Evolutionary conservation across 2,888 invertebrate genomes (phyloP).

Genomic region (Leptopilina syphax): DNA sequence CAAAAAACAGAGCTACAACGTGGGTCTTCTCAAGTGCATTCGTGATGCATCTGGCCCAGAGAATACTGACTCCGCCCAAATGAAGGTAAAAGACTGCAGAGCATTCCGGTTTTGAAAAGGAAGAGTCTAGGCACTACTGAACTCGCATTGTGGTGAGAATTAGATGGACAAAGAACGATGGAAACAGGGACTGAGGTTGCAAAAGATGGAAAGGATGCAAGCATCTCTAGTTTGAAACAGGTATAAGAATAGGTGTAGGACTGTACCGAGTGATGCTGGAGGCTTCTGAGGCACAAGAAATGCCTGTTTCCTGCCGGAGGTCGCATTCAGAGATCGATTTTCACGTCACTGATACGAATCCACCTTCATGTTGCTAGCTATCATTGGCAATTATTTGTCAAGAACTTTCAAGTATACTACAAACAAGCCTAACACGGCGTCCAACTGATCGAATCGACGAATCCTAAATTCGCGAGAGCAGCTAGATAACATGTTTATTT

Average conservation of each 20-base stretch:
- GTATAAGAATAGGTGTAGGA: conserved; percentile 35
- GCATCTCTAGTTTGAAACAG: conserved; percentile 32
- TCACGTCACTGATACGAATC: conserved; percentile 67
- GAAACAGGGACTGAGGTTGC: background rate
- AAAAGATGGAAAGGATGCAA: conserved; percentile 13
- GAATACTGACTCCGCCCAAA: conserved; percentile 50
- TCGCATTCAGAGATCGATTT: conserved; percentile 60
- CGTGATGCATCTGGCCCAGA: conserved; percentile 64
- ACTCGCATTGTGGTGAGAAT: background rate
- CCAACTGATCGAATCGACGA: conserved; percentile 64
- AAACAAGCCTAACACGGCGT: conserved; percentile 60
- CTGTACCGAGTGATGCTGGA: conserved; percentile 26
- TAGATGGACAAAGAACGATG: background rate
- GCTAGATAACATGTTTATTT: conserved; percentile 49
- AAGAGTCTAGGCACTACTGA: conserved; percentile 16
- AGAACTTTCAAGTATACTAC: conserved; percentile 51
- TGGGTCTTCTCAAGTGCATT: conserved; percentile 50
- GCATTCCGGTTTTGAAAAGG: conserved; percentile 46
- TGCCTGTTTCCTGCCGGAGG: conserved; percentile 38
- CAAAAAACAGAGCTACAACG: conserved; percentile 42
- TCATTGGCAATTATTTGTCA: conserved; percentile 51
- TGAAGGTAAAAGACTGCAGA: conserved; percentile 48
- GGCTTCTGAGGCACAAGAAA: conserved; percentile 35
- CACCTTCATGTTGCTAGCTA: conserved; percentile 58
- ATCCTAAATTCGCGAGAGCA: too few relatives aligned